A percentile compares a stretch with the other conserved stretches of the same genome.
These are phyloP conservation scores for Xylophagus ater DNA, from an alignment of 2,888 invertebrate species.

Conservation along the genomic window DNA sequence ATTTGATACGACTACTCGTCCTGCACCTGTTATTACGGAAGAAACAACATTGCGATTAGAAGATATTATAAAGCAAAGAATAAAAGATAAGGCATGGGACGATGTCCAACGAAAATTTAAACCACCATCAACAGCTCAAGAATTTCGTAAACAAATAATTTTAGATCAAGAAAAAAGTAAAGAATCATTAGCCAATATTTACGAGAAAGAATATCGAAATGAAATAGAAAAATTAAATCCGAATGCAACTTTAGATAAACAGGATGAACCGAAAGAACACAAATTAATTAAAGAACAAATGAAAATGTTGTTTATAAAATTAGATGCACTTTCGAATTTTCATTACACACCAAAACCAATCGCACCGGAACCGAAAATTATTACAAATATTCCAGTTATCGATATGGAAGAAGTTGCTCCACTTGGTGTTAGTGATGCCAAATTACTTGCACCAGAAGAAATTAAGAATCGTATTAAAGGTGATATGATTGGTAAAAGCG, in stretches of 20 bases:
- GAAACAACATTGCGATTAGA: slow-evolving; percentile 79
- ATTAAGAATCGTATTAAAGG: slow-evolving; percentile 51
- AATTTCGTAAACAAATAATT: slow-evolving; percentile 77
- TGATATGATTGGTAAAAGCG: slow-evolving; percentile 56
- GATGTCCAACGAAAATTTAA: slow-evolving; percentile 82
- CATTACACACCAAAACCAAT: slow-evolving; percentile 85
- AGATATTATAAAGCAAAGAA: slow-evolving; percentile 79
- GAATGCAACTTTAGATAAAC: slow-evolving; percentile 29
- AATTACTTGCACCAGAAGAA: slow-evolving; percentile 87
- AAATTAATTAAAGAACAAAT: slow-evolving; percentile 65
- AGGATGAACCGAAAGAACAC: slow-evolving; percentile 65
- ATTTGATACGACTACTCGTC: slow-evolving; percentile 72
- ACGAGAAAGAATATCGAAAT: slow-evolving; percentile 75
- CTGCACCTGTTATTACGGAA: slow-evolving; percentile 86
- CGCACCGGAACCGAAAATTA: slow-evolving; percentile 77
- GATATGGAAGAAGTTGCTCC: slow-evolving; percentile 95
- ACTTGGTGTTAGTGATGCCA: slow-evolving; percentile 70
- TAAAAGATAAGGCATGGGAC: slow-evolving; percentile 90
- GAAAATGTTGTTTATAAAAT: slow-evolving; percentile 64
- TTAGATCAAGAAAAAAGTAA: slow-evolving; percentile 93
- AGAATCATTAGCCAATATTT: slow-evolving; percentile 83
- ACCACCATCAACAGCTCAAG: slow-evolving; percentile 67
- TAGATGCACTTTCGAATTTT: slow-evolving; percentile 88
- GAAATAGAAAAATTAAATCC: slow-evolving; percentile 45
- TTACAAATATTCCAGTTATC: slow-evolving; percentile 83